Conservation (phyloP, 2,888 invertebrate genomes). For the Amblyjoppa fuscipennis region DNA sequence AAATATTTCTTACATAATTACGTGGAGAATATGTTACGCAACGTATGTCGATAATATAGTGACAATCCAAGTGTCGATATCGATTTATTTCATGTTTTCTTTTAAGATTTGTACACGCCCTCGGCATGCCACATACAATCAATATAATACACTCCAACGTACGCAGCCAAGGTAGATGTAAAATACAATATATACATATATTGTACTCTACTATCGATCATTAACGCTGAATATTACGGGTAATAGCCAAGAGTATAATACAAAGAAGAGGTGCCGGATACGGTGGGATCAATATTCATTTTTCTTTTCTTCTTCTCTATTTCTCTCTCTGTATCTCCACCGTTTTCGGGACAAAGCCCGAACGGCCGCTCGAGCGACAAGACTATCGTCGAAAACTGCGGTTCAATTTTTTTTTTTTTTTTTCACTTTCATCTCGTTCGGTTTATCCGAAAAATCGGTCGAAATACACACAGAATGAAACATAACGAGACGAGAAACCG, state of each 20-base stretch:
- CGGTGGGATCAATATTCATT: conserved; percentile 71
- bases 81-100: conserved; percentile 74
- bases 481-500: conserved; percentile 20
- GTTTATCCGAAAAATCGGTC: conserved; percentile 20
- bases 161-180: conserved; percentile 82
- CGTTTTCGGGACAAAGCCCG: conserved; percentile 30
- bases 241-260: conserved; percentile 78
- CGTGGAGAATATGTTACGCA: not conserved
- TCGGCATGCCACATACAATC: conserved; percentile 81
- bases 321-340: conserved; percentile 26
- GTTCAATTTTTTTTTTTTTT: not conserved
- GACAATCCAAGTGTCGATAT: conserved; percentile 58
- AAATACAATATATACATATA: conserved; percentile 81
- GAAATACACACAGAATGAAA: not conserved
- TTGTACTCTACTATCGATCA: conserved; percentile 79
- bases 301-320: conserved; percentile 36
- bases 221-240: conserved; percentile 76
- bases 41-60: not conserved
- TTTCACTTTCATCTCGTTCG: conserved; percentile 1
- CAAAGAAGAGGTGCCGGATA: conserved; percentile 76
- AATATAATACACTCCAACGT: conserved; percentile 82
- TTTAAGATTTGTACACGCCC: conserved; percentile 83
- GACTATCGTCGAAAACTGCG: not conserved
- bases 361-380: conserved; percentile 17
- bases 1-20: not conserved